Evolutionary conservation across 2,113 vertebrate genomes (phyloP).

Genomic region (Oncorhynchus mykiss): DNA sequence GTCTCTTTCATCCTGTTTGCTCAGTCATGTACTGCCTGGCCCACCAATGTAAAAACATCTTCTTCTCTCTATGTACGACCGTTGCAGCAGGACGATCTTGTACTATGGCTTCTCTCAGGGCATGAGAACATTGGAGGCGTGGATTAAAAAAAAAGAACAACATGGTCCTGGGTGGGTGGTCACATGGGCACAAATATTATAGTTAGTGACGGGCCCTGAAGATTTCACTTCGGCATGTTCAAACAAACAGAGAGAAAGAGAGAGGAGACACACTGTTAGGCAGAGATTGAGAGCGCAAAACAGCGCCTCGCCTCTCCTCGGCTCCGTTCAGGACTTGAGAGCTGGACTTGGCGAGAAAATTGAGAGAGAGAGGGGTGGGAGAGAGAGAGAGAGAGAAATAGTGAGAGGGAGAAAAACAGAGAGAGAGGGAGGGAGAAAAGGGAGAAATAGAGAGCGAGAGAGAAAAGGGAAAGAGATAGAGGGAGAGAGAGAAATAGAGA

Average conservation of each 20-base stretch:
- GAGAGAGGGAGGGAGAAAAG: neutral
- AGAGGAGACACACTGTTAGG: neutral
- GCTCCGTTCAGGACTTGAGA: neutral
- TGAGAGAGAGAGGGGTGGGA: neutral
- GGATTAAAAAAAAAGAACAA: constrained; percentile 54
- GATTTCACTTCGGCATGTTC: constrained; percentile 67
- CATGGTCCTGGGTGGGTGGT: constrained; percentile 65
- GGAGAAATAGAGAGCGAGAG: no score
- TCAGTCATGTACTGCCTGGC: constrained; percentile 14
- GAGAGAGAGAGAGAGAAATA: constrained; percentile 1
- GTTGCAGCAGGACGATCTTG: neutral
- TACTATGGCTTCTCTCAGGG: constrained; percentile 12
- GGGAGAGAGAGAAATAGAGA: neutral
- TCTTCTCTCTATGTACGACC: constrained; percentile 45
- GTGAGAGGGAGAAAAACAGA: neutral
- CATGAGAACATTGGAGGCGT: constrained; percentile 64
- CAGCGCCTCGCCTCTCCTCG: constrained; percentile 8
- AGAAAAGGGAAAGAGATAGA: no score
- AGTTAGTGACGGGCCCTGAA: constrained; percentile 53
- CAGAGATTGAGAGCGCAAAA: constrained; percentile 13
- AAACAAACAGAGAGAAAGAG: constrained; percentile 60
- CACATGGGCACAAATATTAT: constrained; percentile 68
- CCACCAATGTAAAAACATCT: constrained; percentile 23
- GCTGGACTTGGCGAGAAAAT: neutral
- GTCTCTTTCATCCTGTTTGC: constrained; percentile 13